A percentile compares a stretch with the other conserved stretches of the same genome.
Conservation (phyloP, 2,888 invertebrate genomes). For the Tenodera sinensis region DNA sequence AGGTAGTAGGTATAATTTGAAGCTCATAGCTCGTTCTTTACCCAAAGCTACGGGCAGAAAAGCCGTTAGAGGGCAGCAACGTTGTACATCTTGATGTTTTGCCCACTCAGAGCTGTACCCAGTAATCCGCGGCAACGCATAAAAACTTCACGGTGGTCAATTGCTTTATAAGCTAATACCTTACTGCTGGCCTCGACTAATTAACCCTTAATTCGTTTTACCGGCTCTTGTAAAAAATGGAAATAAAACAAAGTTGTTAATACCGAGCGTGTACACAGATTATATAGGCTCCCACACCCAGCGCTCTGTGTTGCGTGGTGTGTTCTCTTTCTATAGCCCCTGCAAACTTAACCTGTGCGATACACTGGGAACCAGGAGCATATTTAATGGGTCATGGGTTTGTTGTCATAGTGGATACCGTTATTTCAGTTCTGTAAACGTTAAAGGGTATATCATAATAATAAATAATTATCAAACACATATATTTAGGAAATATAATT, state of each 20-base stretch:
- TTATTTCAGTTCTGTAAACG: no score
- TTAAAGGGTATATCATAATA: no score
- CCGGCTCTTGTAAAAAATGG: slow-evolving; percentile 10
- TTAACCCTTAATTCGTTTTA: slow-evolving; percentile 19
- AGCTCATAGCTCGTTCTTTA: background rate
- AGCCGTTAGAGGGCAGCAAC: background rate
- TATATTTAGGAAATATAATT: no score
- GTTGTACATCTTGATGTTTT: background rate
- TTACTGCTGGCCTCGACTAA: slow-evolving; percentile 10
- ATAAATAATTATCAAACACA: no score
- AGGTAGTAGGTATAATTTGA: no score
- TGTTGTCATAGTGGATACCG: no score
- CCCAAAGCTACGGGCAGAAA: background rate
- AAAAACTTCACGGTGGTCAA: background rate
- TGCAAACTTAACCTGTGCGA: background rate
- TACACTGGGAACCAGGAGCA: background rate
- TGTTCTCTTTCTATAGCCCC: background rate
- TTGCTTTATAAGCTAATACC: slow-evolving; percentile 19
- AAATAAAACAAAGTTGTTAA: background rate
- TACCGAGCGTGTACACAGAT: background rate
- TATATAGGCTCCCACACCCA: background rate
- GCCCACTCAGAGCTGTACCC: background rate
- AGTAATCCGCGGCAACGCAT: background rate
- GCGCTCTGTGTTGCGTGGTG: background rate
- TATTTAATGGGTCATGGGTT: no score